These are phyloP conservation scores for Leptinotarsa defecta DNA, from an alignment of 1,140 invertebrate genomes.

Conservation along the genomic window DNA sequence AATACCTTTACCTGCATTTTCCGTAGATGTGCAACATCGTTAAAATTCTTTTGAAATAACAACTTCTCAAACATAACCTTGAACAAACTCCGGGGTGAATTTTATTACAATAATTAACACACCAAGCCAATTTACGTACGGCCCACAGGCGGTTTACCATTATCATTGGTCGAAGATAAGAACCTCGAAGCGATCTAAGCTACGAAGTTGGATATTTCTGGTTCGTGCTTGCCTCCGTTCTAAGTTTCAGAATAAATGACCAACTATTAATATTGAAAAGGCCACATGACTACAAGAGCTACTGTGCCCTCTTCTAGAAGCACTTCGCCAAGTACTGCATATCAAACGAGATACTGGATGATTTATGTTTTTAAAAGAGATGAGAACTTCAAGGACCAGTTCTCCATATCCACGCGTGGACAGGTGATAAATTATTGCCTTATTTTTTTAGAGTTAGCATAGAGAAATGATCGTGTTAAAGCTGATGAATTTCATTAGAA, in stretches of 20 bases:
- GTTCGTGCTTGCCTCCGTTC: not conserved
- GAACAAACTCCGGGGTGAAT: not conserved
- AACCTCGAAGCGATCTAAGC: not conserved
- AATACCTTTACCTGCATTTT: not conserved
- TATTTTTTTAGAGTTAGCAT: not conserved
- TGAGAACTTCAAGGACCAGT: conserved; percentile 2
- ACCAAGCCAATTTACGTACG: not conserved
- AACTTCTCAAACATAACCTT: not conserved
- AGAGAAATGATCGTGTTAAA: not conserved
- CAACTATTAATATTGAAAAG: conserved; percentile 34
- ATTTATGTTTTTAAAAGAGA: conserved; percentile 12
- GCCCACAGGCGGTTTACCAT: not conserved
- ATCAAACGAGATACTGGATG: conserved; percentile 10
- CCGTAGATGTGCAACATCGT: not conserved
- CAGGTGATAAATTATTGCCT: not conserved
- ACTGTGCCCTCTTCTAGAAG: conserved; percentile 13
- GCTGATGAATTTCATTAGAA: no score
- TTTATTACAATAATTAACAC: conserved; percentile 3
- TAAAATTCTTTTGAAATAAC: not conserved
- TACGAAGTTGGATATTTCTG: not conserved
- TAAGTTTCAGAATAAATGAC: conserved; percentile 25
- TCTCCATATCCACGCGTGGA: conserved; percentile 5
- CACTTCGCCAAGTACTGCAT: not conserved
- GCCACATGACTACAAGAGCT: conserved; percentile 25
- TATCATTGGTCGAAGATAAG: not conserved